These are phyloP conservation scores for Actinemys pallida DNA, from an alignment of 2,113 vertebrate species.

Conservation along the genomic window DNA sequence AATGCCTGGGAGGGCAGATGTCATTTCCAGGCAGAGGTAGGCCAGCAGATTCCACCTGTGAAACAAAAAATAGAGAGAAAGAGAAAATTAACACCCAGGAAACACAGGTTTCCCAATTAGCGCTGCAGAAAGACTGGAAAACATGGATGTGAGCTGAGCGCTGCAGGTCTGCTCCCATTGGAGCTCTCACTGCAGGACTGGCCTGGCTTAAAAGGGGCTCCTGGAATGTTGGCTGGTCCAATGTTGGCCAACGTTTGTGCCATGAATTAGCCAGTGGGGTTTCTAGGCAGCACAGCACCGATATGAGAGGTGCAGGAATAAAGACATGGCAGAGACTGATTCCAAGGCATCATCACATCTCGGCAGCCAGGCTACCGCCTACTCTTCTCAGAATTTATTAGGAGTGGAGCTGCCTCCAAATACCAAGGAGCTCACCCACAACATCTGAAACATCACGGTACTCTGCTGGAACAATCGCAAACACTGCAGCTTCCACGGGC, in stretches of 20 bases:
- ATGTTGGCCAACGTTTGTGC: neutral
- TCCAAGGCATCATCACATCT: neutral
- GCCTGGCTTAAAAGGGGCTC: neutral
- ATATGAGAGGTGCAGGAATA: fast-evolving
- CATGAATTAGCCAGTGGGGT: neutral
- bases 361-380: neutral
- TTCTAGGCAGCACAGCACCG: neutral
- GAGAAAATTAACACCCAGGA: fast-evolving
- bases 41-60: constrained; percentile 81
- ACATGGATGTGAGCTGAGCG: fast-evolving
- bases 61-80: neutral
- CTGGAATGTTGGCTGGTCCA: neutral
- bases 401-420: neutral
- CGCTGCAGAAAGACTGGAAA: neutral
- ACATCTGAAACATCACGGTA: neutral
- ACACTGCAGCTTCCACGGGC: neutral
- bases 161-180: neutral
- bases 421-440: neutral
- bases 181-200: fast-evolving
- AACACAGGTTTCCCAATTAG: fast-evolving
- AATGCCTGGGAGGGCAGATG: constrained; percentile 88
- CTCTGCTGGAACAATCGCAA: neutral
- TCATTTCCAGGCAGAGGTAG: constrained; percentile 71
- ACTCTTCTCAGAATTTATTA: neutral
- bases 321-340: neutral